Conservation (phyloP, 92 coral and sea anemone species). For the Umimayanthus kanabou region DNA sequence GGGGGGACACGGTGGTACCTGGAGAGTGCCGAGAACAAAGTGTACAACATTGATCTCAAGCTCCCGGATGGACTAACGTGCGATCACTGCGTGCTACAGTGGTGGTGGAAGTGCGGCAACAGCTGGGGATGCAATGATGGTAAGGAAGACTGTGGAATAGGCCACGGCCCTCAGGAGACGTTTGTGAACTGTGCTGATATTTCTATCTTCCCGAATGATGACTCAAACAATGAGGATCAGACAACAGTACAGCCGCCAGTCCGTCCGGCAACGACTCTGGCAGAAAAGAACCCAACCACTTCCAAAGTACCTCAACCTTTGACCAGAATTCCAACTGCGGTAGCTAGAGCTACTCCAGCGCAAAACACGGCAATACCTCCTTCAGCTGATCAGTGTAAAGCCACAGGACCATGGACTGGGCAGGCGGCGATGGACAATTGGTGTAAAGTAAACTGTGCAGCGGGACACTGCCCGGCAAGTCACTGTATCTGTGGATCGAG, state of each 20-base stretch:
- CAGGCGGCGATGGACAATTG: slow-evolving; percentile 23
- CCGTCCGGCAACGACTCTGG: not conserved
- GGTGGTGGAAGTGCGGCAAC: slow-evolving; percentile 54
- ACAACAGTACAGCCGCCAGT: slow-evolving; percentile 1
- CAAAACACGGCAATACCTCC: not conserved
- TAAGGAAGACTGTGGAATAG: not conserved
- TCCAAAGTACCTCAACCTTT: not conserved
- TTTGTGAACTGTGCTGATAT: slow-evolving; percentile 55
- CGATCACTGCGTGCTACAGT: slow-evolving; percentile 49
- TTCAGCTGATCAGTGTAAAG: not conserved
- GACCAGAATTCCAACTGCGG: not conserved
- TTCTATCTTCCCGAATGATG: slow-evolving; percentile 40
- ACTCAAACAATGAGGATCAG: not conserved
- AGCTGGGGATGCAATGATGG: slow-evolving; percentile 27
- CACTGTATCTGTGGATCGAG: slow-evolving; percentile 16
- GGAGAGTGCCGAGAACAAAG: not conserved
- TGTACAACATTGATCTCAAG: slow-evolving; percentile 25
- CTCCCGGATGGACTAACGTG: slow-evolving; percentile 41
- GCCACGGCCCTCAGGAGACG: slow-evolving; percentile 16
- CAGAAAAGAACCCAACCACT: not conserved
- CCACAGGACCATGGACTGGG: not conserved
- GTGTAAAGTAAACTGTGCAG: slow-evolving; percentile 21
- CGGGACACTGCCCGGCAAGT: slow-evolving; percentile 25
- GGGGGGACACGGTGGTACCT: slow-evolving; percentile 36
- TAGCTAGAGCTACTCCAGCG: not conserved